Percentiles rank a stretch among this genome's conserved stretches.
These are phyloP conservation scores for Xylota segnis DNA, from an alignment of 2,888 invertebrate genomes.

Conservation along the genomic window DNA sequence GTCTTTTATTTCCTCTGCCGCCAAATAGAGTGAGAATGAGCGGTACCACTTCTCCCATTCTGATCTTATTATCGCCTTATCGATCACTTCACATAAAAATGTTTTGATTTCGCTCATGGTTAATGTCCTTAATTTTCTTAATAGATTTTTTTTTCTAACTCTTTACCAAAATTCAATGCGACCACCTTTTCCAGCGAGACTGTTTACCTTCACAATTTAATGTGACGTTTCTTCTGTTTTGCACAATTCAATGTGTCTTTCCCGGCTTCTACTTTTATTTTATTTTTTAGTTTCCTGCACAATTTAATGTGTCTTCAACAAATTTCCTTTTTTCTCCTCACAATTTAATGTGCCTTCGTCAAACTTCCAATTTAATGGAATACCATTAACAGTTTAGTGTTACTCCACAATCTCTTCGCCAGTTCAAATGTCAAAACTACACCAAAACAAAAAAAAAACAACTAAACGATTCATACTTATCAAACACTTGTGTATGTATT, in stretches of 20 bases:
- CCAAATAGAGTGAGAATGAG: slow-evolving; percentile 67
- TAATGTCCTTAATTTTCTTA: not conserved
- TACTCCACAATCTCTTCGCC: too few relatives aligned
- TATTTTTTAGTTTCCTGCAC: not conserved
- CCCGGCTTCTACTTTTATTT: not conserved
- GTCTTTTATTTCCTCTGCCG: slow-evolving; percentile 69
- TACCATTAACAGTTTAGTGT: too few relatives aligned
- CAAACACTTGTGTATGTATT: too few relatives aligned
- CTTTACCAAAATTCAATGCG: too few relatives aligned
- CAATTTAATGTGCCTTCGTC: slow-evolving; percentile 20
- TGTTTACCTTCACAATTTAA: slow-evolving; percentile 1
- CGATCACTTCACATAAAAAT: slow-evolving; percentile 69
- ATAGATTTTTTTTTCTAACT: not conserved
- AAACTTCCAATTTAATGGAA: not conserved
- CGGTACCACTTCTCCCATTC: slow-evolving; percentile 76
- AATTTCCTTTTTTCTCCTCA: not conserved
- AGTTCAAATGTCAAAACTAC: too few relatives aligned
- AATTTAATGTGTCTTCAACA: not conserved
- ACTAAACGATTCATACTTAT: too few relatives aligned
- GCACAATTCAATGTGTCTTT: slow-evolving; percentile 12
- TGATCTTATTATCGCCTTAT: slow-evolving; percentile 64
- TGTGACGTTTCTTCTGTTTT: not conserved
- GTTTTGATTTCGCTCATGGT: slow-evolving; percentile 54
- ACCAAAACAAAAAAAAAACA: too few relatives aligned
- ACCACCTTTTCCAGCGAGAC: too few relatives aligned